Evolutionary conservation across 2,888 invertebrate genomes (phyloP).

Genomic region (Morpho deidamia): DNA sequence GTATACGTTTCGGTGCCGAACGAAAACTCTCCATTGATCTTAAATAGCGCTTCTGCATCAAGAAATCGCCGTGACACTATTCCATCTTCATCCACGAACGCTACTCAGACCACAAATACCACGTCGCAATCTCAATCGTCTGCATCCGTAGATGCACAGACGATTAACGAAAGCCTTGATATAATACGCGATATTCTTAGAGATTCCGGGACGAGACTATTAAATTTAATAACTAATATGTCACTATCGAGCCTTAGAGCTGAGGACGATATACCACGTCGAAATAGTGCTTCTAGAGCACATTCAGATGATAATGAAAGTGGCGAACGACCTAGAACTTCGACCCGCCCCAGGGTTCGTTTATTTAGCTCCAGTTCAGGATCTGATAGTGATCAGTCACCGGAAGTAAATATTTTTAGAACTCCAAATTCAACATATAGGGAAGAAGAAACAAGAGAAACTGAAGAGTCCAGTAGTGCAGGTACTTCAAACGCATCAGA

Average conservation of each 20-base stretch:
- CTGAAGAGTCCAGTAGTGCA: conserved; percentile 21
- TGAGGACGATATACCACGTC: conserved; percentile 42
- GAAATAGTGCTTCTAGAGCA: conserved; percentile 34
- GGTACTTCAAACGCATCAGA: conserved; percentile 20
- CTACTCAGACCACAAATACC: conserved; percentile 25
- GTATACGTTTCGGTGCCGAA: conserved; percentile 18
- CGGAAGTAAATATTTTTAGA: conserved; percentile 62
- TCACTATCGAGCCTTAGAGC: conserved; percentile 57
- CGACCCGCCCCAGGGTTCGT: conserved; percentile 37
- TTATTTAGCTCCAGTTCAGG: conserved; percentile 58
- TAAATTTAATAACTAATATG: conserved; percentile 70
- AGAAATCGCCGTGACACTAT: conserved; percentile 9
- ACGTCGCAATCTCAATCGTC: conserved; percentile 23
- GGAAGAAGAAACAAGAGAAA: conserved; percentile 40
- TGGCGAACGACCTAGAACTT: conserved; percentile 25
- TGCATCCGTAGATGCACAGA: conserved; percentile 55
- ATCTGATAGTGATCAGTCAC: conserved; percentile 60
- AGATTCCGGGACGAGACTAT: conserved; percentile 65
- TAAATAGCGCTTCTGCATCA: conserved; percentile 5
- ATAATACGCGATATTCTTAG: conserved; percentile 67
- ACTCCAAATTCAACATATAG: conserved; percentile 58
- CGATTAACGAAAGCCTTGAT: conserved; percentile 67
- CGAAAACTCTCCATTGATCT: conserved; percentile 7
- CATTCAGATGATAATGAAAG: conserved; percentile 47
- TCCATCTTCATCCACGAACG: conserved; percentile 8